Percentiles rank a stretch among this genome's conserved stretches.
Conservation (phyloP, 1,140 invertebrate species). For the Wiebesia pumilae region DNA sequence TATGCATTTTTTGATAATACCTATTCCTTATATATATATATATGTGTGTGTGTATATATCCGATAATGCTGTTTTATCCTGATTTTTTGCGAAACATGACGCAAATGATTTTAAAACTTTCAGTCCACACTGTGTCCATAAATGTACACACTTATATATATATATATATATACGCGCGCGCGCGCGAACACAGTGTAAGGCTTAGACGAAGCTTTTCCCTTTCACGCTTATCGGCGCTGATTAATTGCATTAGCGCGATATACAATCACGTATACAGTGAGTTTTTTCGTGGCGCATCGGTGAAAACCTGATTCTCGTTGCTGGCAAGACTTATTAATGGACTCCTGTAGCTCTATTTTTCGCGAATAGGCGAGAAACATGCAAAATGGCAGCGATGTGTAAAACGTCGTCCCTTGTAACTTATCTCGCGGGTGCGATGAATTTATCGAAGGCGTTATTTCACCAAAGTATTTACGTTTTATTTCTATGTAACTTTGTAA, state of each 20-base stretch:
- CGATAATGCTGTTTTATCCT: no score
- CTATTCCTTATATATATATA: no score
- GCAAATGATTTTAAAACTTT: not conserved
- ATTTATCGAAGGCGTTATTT: not conserved
- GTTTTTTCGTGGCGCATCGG: not conserved
- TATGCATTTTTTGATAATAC: no score
- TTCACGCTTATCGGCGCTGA: not conserved
- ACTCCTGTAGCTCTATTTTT: slow-evolving; percentile 12
- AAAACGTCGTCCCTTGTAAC: not conserved
- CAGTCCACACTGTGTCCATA: not conserved
- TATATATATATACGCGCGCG: not conserved
- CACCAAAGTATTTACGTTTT: not conserved
- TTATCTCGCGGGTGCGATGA: not conserved
- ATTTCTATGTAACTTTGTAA: not conserved
- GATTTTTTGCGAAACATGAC: no score
- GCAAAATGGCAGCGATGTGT: not conserved
- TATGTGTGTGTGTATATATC: no score
- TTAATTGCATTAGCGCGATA: slow-evolving; percentile 9
- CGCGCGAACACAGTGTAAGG: not conserved
- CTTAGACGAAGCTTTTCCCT: not conserved
- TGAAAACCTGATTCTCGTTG: not conserved
- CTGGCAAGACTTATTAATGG: not conserved
- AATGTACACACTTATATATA: not conserved
- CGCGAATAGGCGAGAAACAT: not conserved
- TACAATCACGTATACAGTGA: not conserved